Conservation (phyloP, 2,113 vertebrate species). For the Todiramphus chloris region DNA sequence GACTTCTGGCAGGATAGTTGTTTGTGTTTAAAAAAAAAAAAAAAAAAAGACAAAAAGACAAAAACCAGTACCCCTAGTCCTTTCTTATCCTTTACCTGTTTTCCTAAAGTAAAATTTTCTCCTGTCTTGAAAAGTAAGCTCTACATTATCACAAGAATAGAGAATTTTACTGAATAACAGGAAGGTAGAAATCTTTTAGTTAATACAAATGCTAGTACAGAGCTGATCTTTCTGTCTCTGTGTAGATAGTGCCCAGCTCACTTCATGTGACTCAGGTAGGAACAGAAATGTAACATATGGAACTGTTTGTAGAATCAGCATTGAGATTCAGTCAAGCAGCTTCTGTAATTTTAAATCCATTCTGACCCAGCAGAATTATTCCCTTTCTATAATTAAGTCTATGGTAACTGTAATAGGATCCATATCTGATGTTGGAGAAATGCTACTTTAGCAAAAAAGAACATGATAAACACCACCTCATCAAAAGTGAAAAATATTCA, state of each 20-base stretch:
- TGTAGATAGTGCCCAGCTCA: background rate
- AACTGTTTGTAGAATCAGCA: slow-evolving; percentile 1
- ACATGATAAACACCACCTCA: background rate
- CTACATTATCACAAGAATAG: background rate
- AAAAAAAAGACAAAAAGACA: too few species aligned
- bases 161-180: background rate
- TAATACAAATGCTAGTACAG: background rate
- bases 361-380: slow-evolving; percentile 10
- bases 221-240: background rate
- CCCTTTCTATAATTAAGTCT: background rate
- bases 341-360: slow-evolving; percentile 3
- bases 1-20: background rate
- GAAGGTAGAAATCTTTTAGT: background rate
- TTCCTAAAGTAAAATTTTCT: background rate
- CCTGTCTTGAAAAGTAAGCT: background rate
- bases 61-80: background rate
- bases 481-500: background rate
- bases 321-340: slow-evolving; percentile 9
- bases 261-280: background rate
- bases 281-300: background rate
- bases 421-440: background rate
- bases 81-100: background rate
- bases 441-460: background rate
- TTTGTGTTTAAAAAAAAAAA: background rate
- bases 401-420: background rate